Percentiles rank a stretch among this genome's conserved stretches.
phyloP scores from a whole-genome alignment of 1,140 invertebrate species.

The Rhyacophila brunnea region DNA sequence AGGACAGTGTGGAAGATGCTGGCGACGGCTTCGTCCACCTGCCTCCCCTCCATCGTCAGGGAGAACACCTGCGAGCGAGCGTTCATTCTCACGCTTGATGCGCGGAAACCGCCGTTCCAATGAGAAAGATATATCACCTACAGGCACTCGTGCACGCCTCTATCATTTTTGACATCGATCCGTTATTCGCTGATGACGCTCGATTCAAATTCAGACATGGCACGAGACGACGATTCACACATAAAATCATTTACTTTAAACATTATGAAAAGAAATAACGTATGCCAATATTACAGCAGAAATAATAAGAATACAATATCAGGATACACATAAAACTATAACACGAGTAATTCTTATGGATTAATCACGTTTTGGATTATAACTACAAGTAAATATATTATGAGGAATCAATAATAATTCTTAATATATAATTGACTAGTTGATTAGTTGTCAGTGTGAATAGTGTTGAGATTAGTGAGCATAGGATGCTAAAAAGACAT shows the following conservation, averaged over 20 bases:
- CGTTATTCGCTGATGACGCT: too few relatives aligned
- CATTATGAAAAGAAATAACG: too few relatives aligned
- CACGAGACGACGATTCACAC: too few relatives aligned
- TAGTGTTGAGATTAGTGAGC: not conserved
- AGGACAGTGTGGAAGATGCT: slow-evolving; percentile 94
- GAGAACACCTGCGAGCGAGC: slow-evolving; percentile 85
- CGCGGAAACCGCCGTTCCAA: not conserved
- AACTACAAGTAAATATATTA: not conserved
- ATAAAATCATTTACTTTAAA: too few relatives aligned
- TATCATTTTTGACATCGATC: too few relatives aligned
- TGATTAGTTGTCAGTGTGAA: not conserved
- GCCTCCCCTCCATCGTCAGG: slow-evolving; percentile 85
- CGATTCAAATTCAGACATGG: too few relatives aligned
- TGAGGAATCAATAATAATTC: not conserved
- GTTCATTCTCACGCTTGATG: slow-evolving; percentile 67
- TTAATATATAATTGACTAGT: too few relatives aligned
- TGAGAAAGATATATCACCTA: slow-evolving; percentile 21
- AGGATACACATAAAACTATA: too few relatives aligned
- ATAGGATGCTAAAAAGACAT: not conserved
- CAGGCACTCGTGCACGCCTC: slow-evolving; percentile 1
- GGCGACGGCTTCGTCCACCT: slow-evolving; percentile 92
- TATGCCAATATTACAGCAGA: too few relatives aligned
- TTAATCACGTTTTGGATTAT: too few relatives aligned
- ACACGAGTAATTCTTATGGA: too few relatives aligned
- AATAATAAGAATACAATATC: too few relatives aligned